These are phyloP conservation scores for Brenthis ino DNA, from an alignment of 2,888 invertebrate species.

Conservation along the genomic window DNA sequence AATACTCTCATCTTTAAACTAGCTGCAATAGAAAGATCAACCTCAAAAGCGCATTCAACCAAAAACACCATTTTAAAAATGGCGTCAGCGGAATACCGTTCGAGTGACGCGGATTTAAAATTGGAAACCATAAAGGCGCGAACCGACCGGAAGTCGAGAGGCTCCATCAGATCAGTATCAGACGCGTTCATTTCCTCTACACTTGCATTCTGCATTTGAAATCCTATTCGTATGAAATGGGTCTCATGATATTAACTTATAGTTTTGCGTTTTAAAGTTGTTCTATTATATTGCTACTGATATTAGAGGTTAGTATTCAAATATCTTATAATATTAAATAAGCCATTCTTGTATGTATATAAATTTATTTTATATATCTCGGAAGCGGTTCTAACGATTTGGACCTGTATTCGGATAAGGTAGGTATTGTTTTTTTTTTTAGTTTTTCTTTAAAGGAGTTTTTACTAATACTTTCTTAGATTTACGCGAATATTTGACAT, in stretches of 20 bases:
- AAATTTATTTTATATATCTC: too few relatives aligned
- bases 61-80: conserved; percentile 44
- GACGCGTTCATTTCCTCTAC: conserved; percentile 78
- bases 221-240: conserved; percentile 44
- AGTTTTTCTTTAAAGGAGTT: too few relatives aligned
- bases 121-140: conserved; percentile 77
- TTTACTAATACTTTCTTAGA: too few relatives aligned
- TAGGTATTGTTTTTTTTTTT: too few relatives aligned
- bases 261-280: background rate
- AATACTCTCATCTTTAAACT: too few relatives aligned
- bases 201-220: conserved; percentile 77
- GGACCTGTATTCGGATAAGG: too few relatives aligned
- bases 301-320: too few relatives aligned
- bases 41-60: conserved; percentile 35
- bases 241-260: conserved; percentile 21
- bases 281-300: too few relatives aligned
- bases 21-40: background rate
- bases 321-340: too few relatives aligned
- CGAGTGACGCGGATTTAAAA: conserved; percentile 59
- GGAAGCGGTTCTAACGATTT: too few relatives aligned
- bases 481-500: too few relatives aligned
- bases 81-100: conserved; percentile 26
- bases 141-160: conserved; percentile 74
- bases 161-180: conserved; percentile 79
- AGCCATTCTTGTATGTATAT: too few relatives aligned